Conservation (phyloP, 2,888 invertebrate species). For the Coelinius sp. region DNA sequence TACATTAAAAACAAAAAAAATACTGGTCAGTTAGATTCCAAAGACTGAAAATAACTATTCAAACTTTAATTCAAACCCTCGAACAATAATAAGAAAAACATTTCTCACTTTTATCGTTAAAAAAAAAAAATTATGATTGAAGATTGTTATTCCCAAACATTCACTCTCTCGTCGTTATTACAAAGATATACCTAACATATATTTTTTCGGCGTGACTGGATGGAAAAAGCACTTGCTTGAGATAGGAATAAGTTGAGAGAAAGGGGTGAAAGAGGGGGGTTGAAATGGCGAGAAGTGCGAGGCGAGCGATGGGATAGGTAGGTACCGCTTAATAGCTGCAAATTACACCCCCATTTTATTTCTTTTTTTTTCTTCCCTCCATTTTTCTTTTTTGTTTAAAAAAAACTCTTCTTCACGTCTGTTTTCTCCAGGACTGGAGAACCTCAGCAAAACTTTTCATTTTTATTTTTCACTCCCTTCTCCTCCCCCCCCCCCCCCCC, state of each 20-base stretch:
- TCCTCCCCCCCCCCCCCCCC: constrained; percentile 5
- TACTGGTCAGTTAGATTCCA: neutral
- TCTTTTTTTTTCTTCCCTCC: constrained; percentile 21
- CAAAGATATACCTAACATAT: constrained; percentile 8
- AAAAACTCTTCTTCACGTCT: constrained; percentile 38
- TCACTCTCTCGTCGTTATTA: constrained; percentile 18
- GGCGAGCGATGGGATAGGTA: constrained; percentile 43
- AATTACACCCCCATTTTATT: constrained; percentile 56
- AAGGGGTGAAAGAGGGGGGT: constrained; percentile 29
- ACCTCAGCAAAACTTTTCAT: constrained; percentile 29
- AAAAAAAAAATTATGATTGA: constrained; percentile 14
- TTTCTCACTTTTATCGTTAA: neutral
- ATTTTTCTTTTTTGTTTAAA: constrained; percentile 33
- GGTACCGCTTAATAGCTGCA: constrained; percentile 64
- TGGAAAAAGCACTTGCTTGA: constrained; percentile 25
- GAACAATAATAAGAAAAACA: neutral
- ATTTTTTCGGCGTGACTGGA: constrained; percentile 10
- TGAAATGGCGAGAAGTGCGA: constrained; percentile 24
- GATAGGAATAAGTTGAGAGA: constrained; percentile 13
- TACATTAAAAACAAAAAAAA: neutral
- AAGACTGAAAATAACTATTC: neutral
- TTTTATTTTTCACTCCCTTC: constrained; percentile 46
- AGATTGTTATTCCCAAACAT: constrained; percentile 20
- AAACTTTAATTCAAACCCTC: neutral
- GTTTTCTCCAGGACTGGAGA: constrained; percentile 44